phyloP scores from a whole-genome alignment of 2,113 vertebrate species.

The Himantopus leucocephalus region DNA sequence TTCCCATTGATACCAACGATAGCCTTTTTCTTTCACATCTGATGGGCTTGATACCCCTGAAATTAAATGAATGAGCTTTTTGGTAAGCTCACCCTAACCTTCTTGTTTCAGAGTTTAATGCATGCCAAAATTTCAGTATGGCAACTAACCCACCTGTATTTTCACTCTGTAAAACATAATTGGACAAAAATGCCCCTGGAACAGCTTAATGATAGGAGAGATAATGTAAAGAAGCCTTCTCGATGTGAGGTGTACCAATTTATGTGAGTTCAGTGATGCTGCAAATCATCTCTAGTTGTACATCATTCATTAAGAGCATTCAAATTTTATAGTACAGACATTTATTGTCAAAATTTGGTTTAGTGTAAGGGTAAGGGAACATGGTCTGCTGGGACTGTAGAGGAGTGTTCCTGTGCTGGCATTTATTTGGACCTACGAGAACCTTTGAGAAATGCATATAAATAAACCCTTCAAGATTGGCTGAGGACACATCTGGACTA shows the following conservation, averaged over 20 bases:
- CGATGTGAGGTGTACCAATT: not conserved
- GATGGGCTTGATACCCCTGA: not conserved
- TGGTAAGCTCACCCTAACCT: too few species aligned
- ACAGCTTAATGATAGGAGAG: not conserved
- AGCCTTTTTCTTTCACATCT: not conserved
- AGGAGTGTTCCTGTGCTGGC: not conserved
- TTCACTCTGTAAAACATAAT: not conserved
- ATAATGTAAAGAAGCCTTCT: not conserved
- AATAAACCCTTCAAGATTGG: not conserved
- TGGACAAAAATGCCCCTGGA: not conserved
- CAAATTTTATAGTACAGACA: not conserved
- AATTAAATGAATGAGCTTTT: too few species aligned
- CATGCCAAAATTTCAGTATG: not conserved
- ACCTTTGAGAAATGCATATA: not conserved
- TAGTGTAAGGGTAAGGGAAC: not conserved
- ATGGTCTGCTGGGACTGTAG: not conserved
- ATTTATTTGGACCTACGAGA: not conserved
- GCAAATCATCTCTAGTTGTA: not conserved
- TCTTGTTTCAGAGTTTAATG: too few species aligned
- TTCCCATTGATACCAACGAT: not conserved
- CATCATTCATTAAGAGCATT: constrained; percentile 36
- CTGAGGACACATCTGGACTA: not conserved
- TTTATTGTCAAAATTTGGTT: not conserved
- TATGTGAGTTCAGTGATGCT: not conserved
- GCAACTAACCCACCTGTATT: not conserved